phyloP scores from a whole-genome alignment of 2,888 invertebrate species.

The Luperina nickerlii region DNA sequence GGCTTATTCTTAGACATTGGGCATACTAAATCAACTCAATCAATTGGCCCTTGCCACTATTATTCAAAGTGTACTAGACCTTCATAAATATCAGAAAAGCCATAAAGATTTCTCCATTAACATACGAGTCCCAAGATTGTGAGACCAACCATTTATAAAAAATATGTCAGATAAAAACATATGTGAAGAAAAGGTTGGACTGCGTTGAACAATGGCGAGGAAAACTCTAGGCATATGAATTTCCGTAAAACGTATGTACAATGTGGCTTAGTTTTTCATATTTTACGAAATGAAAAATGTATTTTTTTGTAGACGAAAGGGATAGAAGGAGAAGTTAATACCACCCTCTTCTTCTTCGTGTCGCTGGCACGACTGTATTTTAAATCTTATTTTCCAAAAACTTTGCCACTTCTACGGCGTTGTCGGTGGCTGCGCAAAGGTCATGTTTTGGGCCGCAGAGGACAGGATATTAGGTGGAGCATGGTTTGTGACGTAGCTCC shows the following conservation, averaged over 20 bases:
- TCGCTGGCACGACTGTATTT: too few species aligned
- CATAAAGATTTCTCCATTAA: conserved; percentile 23
- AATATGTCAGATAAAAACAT: conserved; percentile 37
- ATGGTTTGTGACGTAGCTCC: too few species aligned
- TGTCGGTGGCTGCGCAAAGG: too few species aligned
- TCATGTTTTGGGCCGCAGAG: too few species aligned
- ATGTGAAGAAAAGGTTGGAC: conserved; percentile 21
- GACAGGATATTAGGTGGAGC: too few species aligned
- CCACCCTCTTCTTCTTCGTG: too few species aligned
- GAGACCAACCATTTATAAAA: conserved; percentile 26
- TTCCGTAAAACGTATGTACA: conserved; percentile 10
- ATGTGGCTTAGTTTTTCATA: conserved; percentile 23
- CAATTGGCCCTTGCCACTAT: neutral
- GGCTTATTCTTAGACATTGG: neutral
- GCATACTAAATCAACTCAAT: neutral
- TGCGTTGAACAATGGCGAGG: conserved; percentile 39
- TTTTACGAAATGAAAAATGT: conserved; percentile 26
- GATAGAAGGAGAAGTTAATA: neutral
- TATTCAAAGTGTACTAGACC: conserved; percentile 10
- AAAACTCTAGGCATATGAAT: conserved; percentile 42
- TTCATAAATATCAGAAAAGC: conserved; percentile 10
- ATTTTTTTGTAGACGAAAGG: neutral
- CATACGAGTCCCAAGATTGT: conserved; percentile 32
- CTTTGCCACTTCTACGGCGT: too few species aligned
- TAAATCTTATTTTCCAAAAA: too few species aligned